Evolutionary conservation across 1,140 invertebrate species (phyloP).

Genomic region (Druon quercuslanigerum): DNA sequence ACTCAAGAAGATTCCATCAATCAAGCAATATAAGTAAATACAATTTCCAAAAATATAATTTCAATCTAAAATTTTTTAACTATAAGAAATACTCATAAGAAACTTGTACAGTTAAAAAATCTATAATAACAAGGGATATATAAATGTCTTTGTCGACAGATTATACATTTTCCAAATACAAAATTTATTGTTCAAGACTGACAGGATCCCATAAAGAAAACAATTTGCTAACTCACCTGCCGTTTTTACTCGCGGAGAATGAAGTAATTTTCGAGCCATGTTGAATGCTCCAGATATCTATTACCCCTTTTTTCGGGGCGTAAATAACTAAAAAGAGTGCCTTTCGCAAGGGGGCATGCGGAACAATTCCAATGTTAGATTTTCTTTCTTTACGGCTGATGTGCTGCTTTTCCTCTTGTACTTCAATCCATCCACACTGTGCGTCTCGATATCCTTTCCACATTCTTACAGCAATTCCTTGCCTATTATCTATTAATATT

Average conservation of each 20-base stretch:
- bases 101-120: too few species aligned
- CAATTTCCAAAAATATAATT: too few species aligned
- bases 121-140: too few species aligned
- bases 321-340: constrained; percentile 91
- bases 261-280: constrained; percentile 91
- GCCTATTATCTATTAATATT: constrained; percentile 87
- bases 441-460: constrained; percentile 97
- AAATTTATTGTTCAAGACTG: too few species aligned
- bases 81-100: too few species aligned
- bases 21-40: too few species aligned
- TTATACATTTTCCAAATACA: too few species aligned
- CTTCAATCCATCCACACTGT: constrained; percentile 92
- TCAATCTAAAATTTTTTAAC: too few species aligned
- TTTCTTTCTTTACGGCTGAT: constrained; percentile 64
- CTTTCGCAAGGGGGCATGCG: constrained; percentile 62
- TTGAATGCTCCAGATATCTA: constrained; percentile 92
- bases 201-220: not conserved
- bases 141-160: too few species aligned
- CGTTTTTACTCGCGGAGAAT: constrained; percentile 91
- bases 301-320: constrained; percentile 86
- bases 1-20: too few species aligned
- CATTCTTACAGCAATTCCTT: constrained; percentile 87
- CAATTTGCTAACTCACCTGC: constrained; percentile 71
- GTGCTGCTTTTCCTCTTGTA: constrained; percentile 79
- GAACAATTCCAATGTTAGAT: constrained; percentile 65